Percentiles rank a stretch among this genome's conserved stretches.
Evolutionary conservation across 2,797 vertebrate genomes (phyloP).

Genomic region (Odontamblyopus lacepedii): DNA sequence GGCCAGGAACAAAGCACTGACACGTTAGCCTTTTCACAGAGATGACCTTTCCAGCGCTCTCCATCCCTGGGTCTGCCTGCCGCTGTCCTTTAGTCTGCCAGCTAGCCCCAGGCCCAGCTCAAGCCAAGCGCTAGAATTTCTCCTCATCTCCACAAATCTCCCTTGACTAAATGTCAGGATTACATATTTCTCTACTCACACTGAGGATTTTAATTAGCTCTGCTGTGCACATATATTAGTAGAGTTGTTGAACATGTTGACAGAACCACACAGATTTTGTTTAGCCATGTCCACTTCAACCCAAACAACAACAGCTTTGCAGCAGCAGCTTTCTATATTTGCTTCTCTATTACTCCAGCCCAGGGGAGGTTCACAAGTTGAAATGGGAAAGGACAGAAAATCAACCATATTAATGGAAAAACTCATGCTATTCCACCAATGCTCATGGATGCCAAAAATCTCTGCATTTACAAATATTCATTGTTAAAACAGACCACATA

Average conservation of each 20-base stretch:
- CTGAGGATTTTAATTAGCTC: constrained; percentile 93
- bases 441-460: constrained; percentile 12
- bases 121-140: constrained; percentile 88
- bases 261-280: neutral
- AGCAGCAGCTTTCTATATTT: constrained; percentile 40
- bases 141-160: constrained; percentile 93
- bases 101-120: constrained; percentile 78
- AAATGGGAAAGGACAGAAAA: constrained; percentile 25
- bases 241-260: constrained; percentile 23
- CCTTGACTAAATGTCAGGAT: constrained; percentile 98
- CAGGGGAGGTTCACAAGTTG: constrained; percentile 33
- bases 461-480: no score
- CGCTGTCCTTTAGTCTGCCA: constrained; percentile 93
- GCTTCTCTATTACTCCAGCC: constrained; percentile 34
- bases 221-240: constrained; percentile 53
- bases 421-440: constrained; percentile 64
- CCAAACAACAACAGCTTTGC: constrained; percentile 22
- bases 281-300: constrained; percentile 8
- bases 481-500: no score
- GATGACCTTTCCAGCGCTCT: constrained; percentile 90
- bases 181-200: constrained; percentile 89
- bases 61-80: constrained; percentile 69
- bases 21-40: constrained; percentile 87
- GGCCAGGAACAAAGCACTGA: constrained; percentile 86
- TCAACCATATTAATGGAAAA: constrained; percentile 52